These are phyloP conservation scores for Brassicogethes aeneus DNA, from an alignment of 2,888 invertebrate species.

Conservation along the genomic window DNA sequence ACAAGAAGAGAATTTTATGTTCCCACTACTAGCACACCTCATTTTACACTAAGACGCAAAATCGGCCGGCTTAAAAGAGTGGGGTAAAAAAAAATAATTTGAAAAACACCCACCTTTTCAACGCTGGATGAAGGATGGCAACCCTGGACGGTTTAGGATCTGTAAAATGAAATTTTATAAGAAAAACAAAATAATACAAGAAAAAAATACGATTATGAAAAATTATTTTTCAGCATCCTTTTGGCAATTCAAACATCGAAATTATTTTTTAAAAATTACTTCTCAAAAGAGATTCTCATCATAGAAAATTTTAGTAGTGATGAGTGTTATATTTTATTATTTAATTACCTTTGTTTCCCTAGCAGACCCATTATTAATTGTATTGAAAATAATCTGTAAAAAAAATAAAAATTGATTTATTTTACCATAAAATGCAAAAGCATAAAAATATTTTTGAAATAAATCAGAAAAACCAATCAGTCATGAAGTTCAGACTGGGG, in stretches of 20 bases:
- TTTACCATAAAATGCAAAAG: too few species aligned
- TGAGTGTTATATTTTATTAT: too few species aligned
- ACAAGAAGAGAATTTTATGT: constrained; percentile 30
- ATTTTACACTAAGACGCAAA: constrained; percentile 22
- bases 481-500: constrained; percentile 17
- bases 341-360: too few species aligned
- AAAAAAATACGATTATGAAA: too few species aligned
- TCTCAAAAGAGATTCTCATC: neutral
- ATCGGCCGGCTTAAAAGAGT: constrained; percentile 35
- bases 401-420: too few species aligned
- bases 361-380: too few species aligned
- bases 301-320: too few species aligned
- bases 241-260: constrained; percentile 23
- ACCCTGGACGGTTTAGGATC: too few species aligned
- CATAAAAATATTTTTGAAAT: neutral
- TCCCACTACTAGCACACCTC: constrained; percentile 35
- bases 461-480: constrained; percentile 1
- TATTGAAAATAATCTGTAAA: too few species aligned
- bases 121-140: too few species aligned
- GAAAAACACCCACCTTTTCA: neutral
- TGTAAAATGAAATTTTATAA: too few species aligned
- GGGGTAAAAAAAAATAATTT: constrained; percentile 26
- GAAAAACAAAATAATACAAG: too few species aligned
- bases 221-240: constrained; percentile 28
- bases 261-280: constrained; percentile 4